Conservation (phyloP, 2,888 invertebrate genomes). For the Pteria penguin region DNA sequence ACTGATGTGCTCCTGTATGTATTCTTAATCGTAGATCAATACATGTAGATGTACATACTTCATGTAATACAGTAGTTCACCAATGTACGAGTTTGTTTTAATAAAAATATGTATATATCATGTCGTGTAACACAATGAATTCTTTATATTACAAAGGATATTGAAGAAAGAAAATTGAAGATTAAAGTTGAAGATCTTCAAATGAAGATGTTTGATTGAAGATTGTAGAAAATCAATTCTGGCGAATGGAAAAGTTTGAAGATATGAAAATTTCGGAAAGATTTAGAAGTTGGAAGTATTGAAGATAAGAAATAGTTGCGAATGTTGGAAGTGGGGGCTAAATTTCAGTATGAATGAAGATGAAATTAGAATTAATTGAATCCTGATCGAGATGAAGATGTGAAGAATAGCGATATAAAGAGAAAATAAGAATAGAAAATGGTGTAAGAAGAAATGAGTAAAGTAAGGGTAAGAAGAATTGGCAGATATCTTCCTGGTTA, state of each 20-base stretch:
- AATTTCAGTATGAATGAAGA: too few species aligned
- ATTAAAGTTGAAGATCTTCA: conserved; percentile 26
- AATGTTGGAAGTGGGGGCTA: too few species aligned
- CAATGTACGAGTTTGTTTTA: too few species aligned
- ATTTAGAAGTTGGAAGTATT: background rate
- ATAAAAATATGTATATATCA: conserved; percentile 1
- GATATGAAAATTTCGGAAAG: background rate
- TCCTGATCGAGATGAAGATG: conserved; percentile 3
- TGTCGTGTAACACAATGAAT: conserved; percentile 4
- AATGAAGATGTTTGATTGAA: conserved; percentile 30
- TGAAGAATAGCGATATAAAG: background rate
- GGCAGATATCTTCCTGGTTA: too few species aligned
- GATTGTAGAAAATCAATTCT: conserved; percentile 16
- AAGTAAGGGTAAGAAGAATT: too few species aligned
- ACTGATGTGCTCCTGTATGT: too few species aligned
- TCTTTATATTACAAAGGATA: conserved; percentile 51
- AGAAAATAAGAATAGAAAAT: conserved; percentile 6
- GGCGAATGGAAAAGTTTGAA: conserved; percentile 13
- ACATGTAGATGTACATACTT: too few species aligned
- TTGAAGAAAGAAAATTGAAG: conserved; percentile 65
- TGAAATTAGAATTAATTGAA: background rate
- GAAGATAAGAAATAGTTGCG: background rate
- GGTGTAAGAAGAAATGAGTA: too few species aligned
- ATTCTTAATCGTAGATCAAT: too few species aligned
- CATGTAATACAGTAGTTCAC: too few species aligned